Conservation (phyloP, 1,140 invertebrate genomes). For the Drosophila elegans region DNA sequence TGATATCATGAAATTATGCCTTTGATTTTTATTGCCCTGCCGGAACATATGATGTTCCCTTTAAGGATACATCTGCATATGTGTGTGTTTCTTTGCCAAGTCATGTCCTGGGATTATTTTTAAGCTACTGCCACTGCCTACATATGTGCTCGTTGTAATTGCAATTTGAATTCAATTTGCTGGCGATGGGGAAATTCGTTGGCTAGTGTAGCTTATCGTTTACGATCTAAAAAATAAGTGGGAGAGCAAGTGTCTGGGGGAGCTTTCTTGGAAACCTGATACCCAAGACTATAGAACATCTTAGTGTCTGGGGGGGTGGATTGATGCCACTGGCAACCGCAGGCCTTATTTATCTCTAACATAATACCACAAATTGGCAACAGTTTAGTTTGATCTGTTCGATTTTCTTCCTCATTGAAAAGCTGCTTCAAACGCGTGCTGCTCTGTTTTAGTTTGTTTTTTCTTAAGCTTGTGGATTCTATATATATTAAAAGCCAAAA, state of each 20-base stretch:
- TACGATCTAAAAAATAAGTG: slow-evolving; percentile 32
- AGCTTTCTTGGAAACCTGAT: slow-evolving; percentile 45
- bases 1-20: slow-evolving; percentile 80
- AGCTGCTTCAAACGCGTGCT: background rate
- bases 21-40: slow-evolving; percentile 82
- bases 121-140: slow-evolving; percentile 34
- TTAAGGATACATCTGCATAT: slow-evolving; percentile 9
- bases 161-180: slow-evolving; percentile 57
- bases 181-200: slow-evolving; percentile 3
- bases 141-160: slow-evolving; percentile 59
- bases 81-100: slow-evolving; percentile 21
- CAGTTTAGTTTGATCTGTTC: slow-evolving; percentile 9
- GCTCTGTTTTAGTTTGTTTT: background rate
- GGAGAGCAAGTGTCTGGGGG: background rate
- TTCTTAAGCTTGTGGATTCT: background rate
- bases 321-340: slow-evolving; percentile 35
- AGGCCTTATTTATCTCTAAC: background rate
- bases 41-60: slow-evolving; percentile 79
- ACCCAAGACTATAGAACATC: slow-evolving; percentile 10
- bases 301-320: slow-evolving; percentile 18
- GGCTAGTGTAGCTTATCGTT: slow-evolving; percentile 45
- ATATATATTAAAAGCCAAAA: background rate
- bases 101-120: slow-evolving; percentile 61
- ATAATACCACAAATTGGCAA: slow-evolving; percentile 34
- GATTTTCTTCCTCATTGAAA: slow-evolving; percentile 26